These are phyloP conservation scores for Cloeon dipterum DNA, from an alignment of 2,888 invertebrate species.

Conservation along the genomic window DNA sequence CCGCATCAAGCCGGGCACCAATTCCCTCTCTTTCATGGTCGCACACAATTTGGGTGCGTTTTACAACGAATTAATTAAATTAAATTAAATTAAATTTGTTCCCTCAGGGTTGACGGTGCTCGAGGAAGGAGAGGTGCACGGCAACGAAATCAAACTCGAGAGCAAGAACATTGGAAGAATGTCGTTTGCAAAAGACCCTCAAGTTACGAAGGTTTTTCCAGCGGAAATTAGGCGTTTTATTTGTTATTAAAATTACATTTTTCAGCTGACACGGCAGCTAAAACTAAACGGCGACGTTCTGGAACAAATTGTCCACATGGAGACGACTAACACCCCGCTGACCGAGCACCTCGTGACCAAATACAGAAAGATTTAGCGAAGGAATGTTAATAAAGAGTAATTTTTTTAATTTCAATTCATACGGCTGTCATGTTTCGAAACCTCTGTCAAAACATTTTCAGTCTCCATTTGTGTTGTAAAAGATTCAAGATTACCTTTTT, in stretches of 20 bases:
- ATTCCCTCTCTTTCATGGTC: conserved; percentile 26
- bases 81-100: neutral
- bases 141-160: conserved; percentile 18
- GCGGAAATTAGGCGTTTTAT: neutral
- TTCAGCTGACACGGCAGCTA: conserved; percentile 2
- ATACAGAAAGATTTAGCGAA: too few relatives aligned
- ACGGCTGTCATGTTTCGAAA: too few relatives aligned
- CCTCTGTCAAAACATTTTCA: too few relatives aligned
- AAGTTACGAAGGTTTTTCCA: conserved; percentile 17
- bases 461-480: too few relatives aligned
- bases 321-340: conserved; percentile 26
- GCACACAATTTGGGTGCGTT: conserved; percentile 35
- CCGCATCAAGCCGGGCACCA: conserved; percentile 28
- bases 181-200: conserved; percentile 26
- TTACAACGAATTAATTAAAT: neutral
- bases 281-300: conserved; percentile 14
- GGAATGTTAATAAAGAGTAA: too few relatives aligned
- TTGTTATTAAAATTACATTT: neutral
- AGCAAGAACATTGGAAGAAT: conserved; percentile 24
- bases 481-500: too few relatives aligned
- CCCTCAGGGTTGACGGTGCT: conserved; percentile 21
- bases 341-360: conserved; percentile 28
- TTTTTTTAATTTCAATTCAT: too few relatives aligned
- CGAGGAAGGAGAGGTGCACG: conserved; percentile 27
- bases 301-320: conserved; percentile 26